Conservation (phyloP, 2,797 vertebrate species). For the Spheniscus humboldti region DNA sequence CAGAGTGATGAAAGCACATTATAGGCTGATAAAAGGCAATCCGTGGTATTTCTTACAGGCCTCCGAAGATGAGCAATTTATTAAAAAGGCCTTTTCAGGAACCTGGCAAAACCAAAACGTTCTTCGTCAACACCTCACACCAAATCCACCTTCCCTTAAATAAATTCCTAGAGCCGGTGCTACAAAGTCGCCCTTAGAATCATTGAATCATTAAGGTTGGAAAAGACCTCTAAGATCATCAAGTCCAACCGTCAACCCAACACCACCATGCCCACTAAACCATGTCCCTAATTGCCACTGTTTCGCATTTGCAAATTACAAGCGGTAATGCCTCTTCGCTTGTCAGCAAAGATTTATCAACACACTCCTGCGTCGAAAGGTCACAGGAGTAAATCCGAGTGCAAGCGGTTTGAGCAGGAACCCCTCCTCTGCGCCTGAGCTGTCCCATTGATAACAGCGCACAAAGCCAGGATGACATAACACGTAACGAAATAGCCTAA, state of each 20-base stretch:
- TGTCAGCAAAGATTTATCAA: slow-evolving; percentile 14
- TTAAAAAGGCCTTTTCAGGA: slow-evolving; percentile 46
- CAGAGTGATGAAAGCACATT: slow-evolving; percentile 43
- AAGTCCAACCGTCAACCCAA: too few species aligned
- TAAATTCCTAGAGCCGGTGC: not conserved
- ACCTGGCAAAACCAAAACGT: not conserved
- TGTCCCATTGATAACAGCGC: not conserved
- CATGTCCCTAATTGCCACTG: not conserved
- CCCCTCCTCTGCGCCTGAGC: not conserved
- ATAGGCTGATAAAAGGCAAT: slow-evolving; percentile 54
- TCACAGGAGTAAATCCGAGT: not conserved
- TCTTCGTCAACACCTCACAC: not conserved
- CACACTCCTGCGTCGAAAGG: not conserved
- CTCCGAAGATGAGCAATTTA: slow-evolving; percentile 56
- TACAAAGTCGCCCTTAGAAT: not conserved
- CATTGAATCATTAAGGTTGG: too few species aligned
- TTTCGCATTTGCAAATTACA: not conserved
- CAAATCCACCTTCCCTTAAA: not conserved
- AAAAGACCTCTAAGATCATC: too few species aligned
- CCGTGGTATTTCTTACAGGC: slow-evolving; percentile 30
- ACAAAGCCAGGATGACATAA: not conserved
- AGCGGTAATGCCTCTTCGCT: not conserved
- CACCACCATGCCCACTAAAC: too few species aligned
- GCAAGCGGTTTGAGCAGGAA: not conserved
- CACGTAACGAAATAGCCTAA: not conserved